A percentile compares a stretch with the other conserved stretches of the same genome.
Conservation (phyloP, 2,797 vertebrate genomes). For the Anguilla pacifica region DNA sequence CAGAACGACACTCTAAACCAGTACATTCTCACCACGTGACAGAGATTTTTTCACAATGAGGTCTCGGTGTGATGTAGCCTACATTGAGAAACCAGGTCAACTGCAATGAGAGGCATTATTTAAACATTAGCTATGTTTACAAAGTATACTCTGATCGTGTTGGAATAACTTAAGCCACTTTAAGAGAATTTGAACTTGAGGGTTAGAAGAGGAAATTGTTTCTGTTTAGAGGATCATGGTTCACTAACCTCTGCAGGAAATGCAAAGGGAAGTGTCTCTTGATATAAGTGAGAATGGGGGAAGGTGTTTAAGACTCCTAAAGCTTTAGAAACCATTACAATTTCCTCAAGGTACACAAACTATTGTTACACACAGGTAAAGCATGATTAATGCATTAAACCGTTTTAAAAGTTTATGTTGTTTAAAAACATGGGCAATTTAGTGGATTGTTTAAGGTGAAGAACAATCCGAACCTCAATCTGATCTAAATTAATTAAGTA, state of each 20-base stretch:
- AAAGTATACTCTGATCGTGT: background rate
- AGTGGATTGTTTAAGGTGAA: background rate
- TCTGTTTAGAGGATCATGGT: background rate
- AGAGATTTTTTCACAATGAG: background rate
- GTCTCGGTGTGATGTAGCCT: background rate
- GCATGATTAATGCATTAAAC: background rate
- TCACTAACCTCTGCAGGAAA: background rate
- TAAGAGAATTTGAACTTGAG: background rate
- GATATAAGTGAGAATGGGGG: background rate
- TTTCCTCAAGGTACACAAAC: background rate
- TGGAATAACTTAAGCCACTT: background rate
- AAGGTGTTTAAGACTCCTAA: background rate
- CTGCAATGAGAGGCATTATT: background rate
- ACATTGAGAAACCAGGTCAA: background rate
- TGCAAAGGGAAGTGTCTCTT: background rate
- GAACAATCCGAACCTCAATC: background rate
- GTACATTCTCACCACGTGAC: background rate
- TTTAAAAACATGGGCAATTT: background rate
- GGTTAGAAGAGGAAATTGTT: background rate
- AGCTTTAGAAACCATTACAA: background rate
- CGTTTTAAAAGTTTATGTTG: background rate
- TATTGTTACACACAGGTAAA: background rate
- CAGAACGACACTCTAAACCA: background rate
- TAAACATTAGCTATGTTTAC: background rate
- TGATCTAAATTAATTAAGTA: background rate